These are phyloP conservation scores for Chrysolina oricalcia DNA, from an alignment of 2,888 invertebrate species.

Conservation along the genomic window DNA sequence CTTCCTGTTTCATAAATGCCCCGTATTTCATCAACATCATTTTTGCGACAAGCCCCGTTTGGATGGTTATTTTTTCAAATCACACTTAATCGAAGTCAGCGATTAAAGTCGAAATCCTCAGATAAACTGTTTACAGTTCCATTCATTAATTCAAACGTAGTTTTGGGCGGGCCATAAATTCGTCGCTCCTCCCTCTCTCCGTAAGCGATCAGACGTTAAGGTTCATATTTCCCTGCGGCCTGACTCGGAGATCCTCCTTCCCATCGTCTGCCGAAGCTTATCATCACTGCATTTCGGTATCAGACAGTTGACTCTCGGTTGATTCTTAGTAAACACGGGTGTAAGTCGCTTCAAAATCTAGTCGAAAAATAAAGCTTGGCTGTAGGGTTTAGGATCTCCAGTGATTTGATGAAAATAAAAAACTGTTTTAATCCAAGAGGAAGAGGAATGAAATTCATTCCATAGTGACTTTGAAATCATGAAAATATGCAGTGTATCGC, in stretches of 20 bases:
- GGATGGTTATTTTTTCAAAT: slow-evolving; percentile 22
- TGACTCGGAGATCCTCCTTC: slow-evolving; percentile 45
- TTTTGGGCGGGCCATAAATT: slow-evolving; percentile 55
- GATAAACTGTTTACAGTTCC: slow-evolving; percentile 64
- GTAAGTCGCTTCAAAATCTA: slow-evolving; percentile 17
- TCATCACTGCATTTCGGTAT: slow-evolving; percentile 64
- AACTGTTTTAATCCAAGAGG: neutral
- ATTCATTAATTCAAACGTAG: slow-evolving; percentile 67
- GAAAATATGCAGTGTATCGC: slow-evolving; percentile 14
- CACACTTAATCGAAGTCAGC: slow-evolving; percentile 44
- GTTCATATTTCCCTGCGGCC: slow-evolving; percentile 42
- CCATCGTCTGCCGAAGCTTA: slow-evolving; percentile 55
- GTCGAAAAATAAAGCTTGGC: slow-evolving; percentile 16
- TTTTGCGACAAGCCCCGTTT: slow-evolving; percentile 10
- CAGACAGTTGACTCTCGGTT: slow-evolving; percentile 67
- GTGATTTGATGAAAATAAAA: slow-evolving; percentile 7
- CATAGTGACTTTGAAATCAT: neutral
- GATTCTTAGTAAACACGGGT: slow-evolving; percentile 64
- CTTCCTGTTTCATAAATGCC: neutral
- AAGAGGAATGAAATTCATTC: neutral
- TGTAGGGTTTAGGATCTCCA: neutral
- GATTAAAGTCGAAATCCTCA: slow-evolving; percentile 54
- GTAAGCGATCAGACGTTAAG: slow-evolving; percentile 41
- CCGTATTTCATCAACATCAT: slow-evolving; percentile 11
- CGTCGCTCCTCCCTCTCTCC: slow-evolving; percentile 50